phyloP scores from a whole-genome alignment of 2,113 vertebrate species.

The Muscicapa adusta region DNA sequence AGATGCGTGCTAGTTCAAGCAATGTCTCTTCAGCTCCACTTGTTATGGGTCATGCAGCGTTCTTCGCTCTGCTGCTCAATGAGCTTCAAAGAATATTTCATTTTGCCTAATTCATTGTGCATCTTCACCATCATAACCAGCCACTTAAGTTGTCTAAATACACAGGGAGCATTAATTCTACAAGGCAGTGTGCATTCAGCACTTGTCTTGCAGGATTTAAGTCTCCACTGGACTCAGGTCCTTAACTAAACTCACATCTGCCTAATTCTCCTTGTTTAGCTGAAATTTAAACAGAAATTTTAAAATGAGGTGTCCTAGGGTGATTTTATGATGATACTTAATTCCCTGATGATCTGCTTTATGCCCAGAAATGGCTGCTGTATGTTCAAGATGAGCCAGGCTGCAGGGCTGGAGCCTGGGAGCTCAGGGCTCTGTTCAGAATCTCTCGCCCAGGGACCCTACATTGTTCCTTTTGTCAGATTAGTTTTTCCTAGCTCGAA shows the following conservation, averaged over 20 bases:
- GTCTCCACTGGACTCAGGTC: background rate
- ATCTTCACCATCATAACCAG: conserved; percentile 10
- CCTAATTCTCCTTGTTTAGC: background rate
- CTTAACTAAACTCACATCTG: background rate
- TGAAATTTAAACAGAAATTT: background rate
- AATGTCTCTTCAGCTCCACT: background rate
- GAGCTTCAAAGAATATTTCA: background rate
- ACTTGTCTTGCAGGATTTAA: background rate
- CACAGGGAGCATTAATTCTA: background rate
- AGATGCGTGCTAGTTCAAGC: background rate
- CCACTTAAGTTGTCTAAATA: conserved; percentile 19
- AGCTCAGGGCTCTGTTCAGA: background rate
- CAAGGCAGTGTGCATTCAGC: background rate
- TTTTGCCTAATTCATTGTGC: conserved; percentile 6
- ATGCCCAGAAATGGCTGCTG: background rate
- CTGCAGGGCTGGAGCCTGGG: accelerated
- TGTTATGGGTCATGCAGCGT: background rate
- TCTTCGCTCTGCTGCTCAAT: background rate
- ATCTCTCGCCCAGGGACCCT: accelerated
- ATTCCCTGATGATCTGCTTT: background rate
- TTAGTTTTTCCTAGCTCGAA: background rate
- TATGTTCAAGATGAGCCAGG: background rate
- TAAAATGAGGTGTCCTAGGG: background rate
- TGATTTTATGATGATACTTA: background rate
- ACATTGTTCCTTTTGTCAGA: background rate